phyloP scores from a whole-genome alignment of 2,113 vertebrate genomes.

The Grallaria varia region DNA sequence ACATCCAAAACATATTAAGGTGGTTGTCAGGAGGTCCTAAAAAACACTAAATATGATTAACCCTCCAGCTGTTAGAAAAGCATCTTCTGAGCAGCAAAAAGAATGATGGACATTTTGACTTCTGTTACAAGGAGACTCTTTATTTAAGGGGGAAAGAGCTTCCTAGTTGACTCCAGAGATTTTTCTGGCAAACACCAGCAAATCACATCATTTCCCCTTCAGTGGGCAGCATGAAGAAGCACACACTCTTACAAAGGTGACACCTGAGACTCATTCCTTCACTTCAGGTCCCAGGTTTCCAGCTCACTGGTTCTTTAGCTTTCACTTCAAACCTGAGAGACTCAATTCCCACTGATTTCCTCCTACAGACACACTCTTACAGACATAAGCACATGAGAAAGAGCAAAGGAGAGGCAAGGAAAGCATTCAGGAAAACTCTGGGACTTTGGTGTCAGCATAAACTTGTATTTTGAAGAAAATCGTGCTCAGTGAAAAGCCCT shows the following conservation, averaged over 20 bases:
- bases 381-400: not conserved
- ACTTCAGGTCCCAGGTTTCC: not conserved
- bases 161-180: not conserved
- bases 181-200: not conserved
- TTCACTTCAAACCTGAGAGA: not conserved
- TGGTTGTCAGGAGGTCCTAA: not conserved
- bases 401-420: not conserved
- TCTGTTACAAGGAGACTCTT: not conserved
- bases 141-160: not conserved
- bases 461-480: not conserved
- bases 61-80: not conserved
- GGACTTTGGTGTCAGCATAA: not conserved
- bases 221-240: not conserved
- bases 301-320: not conserved
- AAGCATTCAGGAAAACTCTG: not conserved
- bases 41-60: not conserved
- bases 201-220: not conserved
- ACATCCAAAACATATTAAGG: not conserved
- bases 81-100: not conserved
- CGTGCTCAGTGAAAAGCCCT: not conserved
- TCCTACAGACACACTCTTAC: not conserved
- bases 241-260: not conserved
- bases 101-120: not conserved
- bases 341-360: not conserved
- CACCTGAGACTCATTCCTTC: not conserved